These are phyloP conservation scores for Ammodramus savannarum DNA, from an alignment of 2,113 vertebrate genomes.

Conservation along the genomic window DNA sequence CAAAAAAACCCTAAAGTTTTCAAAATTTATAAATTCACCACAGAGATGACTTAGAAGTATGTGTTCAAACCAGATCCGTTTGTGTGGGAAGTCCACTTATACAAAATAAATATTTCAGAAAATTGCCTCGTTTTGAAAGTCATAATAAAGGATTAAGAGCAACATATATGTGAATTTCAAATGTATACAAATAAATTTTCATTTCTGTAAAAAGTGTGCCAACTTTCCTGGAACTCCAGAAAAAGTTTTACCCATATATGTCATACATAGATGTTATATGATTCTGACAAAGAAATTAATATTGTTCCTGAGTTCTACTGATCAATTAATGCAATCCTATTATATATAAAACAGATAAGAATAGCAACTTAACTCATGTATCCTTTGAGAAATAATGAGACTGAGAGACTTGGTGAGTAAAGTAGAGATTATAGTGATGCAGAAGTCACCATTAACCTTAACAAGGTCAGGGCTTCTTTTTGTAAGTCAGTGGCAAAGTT, in stretches of 20 bases:
- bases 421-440: not conserved
- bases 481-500: not conserved
- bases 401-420: not conserved
- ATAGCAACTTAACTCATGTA: not conserved
- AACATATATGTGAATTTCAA: not conserved
- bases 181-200: not conserved
- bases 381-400: not conserved
- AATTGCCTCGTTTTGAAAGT: not conserved
- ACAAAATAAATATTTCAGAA: not conserved
- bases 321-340: not conserved
- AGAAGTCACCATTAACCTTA: not conserved
- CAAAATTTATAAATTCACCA: not conserved
- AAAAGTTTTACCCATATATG: not conserved
- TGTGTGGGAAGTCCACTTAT: not conserved
- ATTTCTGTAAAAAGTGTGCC: not conserved
- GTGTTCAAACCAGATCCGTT: not conserved
- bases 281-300: not conserved
- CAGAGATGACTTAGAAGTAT: not conserved
- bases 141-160: not conserved
- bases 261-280: not conserved
- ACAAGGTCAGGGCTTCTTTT: not conserved
- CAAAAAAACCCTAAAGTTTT: fast-evolving
- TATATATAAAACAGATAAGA: not conserved
- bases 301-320: not conserved
- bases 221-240: not conserved